Evolutionary conservation across 2,113 vertebrate species (phyloP).

Genomic region (Formicarius rufipectus): DNA sequence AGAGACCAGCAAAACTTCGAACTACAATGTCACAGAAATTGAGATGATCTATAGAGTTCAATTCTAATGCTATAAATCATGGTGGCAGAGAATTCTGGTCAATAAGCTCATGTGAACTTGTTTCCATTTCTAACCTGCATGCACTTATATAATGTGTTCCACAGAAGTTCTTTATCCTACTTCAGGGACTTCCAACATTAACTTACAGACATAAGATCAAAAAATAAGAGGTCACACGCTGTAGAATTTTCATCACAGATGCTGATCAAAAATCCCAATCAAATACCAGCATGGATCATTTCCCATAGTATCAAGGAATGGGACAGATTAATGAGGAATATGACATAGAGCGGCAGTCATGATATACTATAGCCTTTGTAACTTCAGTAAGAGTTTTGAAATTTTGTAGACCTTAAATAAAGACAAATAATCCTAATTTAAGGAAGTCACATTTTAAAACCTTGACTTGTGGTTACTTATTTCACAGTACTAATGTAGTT

Average conservation of each 20-base stretch:
- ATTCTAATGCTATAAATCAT: background rate
- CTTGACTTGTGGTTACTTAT: background rate
- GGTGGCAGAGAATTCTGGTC: background rate
- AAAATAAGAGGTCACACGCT: background rate
- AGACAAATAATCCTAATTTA: background rate
- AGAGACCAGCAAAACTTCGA: background rate
- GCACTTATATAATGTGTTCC: background rate
- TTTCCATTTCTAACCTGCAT: background rate
- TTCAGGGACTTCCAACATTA: background rate
- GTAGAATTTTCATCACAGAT: background rate
- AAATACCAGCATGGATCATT: background rate
- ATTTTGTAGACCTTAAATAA: background rate
- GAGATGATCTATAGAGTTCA: conserved; percentile 11
- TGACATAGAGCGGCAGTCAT: background rate
- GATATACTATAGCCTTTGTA: background rate
- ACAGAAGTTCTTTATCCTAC: background rate
- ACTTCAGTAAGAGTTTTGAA: background rate
- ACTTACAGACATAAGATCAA: background rate
- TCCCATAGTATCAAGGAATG: background rate
- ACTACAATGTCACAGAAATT: background rate
- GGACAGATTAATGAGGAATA: background rate
- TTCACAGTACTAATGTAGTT: background rate
- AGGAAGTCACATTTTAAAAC: background rate
- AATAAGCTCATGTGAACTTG: background rate
- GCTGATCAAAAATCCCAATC: background rate